Evolutionary conservation across 2,113 vertebrate genomes (phyloP).

Genomic region (Laticauda laticaudata): DNA sequence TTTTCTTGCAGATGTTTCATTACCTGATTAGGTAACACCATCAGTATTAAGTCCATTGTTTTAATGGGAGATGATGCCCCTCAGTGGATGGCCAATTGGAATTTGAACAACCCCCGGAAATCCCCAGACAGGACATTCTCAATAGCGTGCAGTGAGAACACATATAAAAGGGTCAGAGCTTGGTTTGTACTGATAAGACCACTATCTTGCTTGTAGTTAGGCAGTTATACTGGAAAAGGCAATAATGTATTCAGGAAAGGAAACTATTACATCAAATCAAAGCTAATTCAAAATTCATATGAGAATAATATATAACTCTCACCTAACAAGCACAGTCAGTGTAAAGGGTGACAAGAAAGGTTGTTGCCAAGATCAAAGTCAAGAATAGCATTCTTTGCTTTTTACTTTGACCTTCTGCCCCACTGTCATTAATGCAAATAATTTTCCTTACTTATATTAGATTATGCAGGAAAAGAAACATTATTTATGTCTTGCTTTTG

Average conservation of each 20-base stretch:
- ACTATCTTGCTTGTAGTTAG: background rate
- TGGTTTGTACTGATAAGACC: background rate
- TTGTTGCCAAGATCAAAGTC: background rate
- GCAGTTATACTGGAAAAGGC: background rate
- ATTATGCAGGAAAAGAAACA: background rate
- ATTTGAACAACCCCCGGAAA: no score
- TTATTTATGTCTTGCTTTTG: slow-evolving; percentile 22
- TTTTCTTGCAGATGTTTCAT: no score
- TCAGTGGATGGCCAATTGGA: no score
- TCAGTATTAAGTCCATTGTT: no score
- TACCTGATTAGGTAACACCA: no score
- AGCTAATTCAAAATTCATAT: background rate
- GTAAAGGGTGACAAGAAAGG: background rate
- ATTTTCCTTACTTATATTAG: background rate
- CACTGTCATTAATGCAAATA: background rate
- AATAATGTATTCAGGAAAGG: background rate
- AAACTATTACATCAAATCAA: slow-evolving; percentile 7
- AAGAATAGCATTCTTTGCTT: background rate
- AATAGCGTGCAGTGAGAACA: background rate
- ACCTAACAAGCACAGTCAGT: background rate
- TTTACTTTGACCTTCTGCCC: slow-evolving; percentile 9
- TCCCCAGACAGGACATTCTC: no score
- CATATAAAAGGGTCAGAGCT: background rate
- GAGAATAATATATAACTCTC: slow-evolving; percentile 24
- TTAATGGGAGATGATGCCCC: no score